Conservation (phyloP, 2,113 vertebrate genomes). For the Progne subis region DNA sequence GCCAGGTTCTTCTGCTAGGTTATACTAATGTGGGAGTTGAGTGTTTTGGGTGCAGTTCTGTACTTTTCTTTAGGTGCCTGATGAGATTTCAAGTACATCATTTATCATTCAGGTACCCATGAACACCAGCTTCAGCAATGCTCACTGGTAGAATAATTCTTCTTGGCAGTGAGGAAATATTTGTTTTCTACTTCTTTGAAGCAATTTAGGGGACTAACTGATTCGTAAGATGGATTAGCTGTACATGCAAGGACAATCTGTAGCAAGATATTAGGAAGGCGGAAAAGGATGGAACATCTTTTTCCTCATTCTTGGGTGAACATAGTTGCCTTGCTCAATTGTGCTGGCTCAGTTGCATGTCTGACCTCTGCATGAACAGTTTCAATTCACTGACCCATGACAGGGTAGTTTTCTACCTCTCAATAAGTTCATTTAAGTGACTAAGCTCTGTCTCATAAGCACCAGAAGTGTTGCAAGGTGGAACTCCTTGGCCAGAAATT, state of each 20-base stretch:
- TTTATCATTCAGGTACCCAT: neutral
- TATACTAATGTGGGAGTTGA: neutral
- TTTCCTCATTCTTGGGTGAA: neutral
- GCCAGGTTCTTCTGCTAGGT: neutral
- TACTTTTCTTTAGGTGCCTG: neutral
- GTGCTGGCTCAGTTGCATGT: neutral
- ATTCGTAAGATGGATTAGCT: neutral
- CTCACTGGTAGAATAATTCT: neutral
- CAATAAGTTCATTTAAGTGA: neutral
- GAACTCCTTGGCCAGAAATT: neutral
- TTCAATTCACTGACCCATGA: neutral
- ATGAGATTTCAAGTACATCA: neutral
- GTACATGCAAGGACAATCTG: neutral
- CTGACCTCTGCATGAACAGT: neutral
- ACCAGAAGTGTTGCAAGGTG: neutral
- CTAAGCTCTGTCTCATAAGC: neutral
- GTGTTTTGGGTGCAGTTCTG: neutral
- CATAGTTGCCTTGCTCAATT: neutral
- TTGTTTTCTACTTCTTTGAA: neutral
- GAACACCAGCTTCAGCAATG: neutral
- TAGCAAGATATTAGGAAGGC: neutral
- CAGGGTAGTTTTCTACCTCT: neutral
- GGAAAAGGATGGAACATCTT: neutral
- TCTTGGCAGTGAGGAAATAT: neutral
- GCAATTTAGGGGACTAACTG: neutral